Percentiles rank a stretch among this genome's conserved stretches.
Conservation (phyloP, 2,888 invertebrate species). For the Archaeoteleia sp. region DNA sequence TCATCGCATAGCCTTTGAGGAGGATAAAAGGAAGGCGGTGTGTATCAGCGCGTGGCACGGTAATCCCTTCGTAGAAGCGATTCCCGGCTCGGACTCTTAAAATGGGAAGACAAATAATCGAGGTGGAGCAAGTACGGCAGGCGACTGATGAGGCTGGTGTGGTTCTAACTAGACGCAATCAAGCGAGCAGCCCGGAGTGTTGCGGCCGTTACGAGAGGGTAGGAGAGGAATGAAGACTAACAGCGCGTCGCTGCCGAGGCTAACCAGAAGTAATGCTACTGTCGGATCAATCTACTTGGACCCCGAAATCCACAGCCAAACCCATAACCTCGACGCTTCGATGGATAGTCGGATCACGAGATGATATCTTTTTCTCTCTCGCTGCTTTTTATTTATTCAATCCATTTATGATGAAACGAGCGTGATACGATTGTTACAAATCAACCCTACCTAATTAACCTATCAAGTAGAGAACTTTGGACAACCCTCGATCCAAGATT, state of each 20-base stretch:
- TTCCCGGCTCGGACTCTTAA: conserved; percentile 61
- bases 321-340: conserved; percentile 13
- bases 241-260: conserved; percentile 71
- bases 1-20: too few relatives aligned
- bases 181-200: conserved; percentile 68
- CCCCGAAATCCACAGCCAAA: conserved; percentile 58
- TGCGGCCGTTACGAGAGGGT: conserved; percentile 63
- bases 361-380: conserved; percentile 38
- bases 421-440: too few relatives aligned
- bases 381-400: conserved; percentile 21
- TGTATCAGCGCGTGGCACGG: conserved; percentile 44
- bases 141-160: conserved; percentile 70
- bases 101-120: conserved; percentile 72
- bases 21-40: conserved; percentile 29
- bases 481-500: too few relatives aligned
- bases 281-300: conserved; percentile 71
- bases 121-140: conserved; percentile 64
- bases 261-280: conserved; percentile 74
- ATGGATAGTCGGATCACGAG: conserved; percentile 47
- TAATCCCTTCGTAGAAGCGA: conserved; percentile 48
- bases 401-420: too few relatives aligned
- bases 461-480: too few relatives aligned
- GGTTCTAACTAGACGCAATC: conserved; percentile 74
- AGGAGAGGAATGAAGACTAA: conserved; percentile 73
- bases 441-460: too few relatives aligned